Conservation (phyloP, 2,888 invertebrate genomes). For the Eupithecia pulchellata region DNA sequence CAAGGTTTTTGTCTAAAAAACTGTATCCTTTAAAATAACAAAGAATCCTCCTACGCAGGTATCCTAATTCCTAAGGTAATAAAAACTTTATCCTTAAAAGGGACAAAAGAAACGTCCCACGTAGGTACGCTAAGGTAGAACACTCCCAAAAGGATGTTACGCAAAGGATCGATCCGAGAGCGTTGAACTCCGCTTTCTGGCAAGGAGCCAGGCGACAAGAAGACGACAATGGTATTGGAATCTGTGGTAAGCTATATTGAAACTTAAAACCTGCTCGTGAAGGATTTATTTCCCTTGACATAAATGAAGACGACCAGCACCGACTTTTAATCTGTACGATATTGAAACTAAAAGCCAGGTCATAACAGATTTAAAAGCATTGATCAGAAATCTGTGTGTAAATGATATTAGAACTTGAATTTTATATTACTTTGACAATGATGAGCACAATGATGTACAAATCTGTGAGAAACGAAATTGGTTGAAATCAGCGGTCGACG, state of each 20-base stretch:
- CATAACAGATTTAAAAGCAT: neutral
- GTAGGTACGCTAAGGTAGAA: conserved; percentile 9
- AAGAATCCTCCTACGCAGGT: neutral
- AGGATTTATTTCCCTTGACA: neutral
- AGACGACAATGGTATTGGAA: neutral
- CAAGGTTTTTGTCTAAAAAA: neutral
- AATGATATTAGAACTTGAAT: neutral
- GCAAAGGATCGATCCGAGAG: conserved; percentile 32
- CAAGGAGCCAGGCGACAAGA: conserved; percentile 13
- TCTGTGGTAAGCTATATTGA: neutral
- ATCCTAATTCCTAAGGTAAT: neutral
- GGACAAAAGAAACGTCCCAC: neutral
- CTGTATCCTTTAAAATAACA: neutral
- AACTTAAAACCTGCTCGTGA: neutral
- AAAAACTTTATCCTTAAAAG: neutral
- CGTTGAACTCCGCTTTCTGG: conserved; percentile 29
- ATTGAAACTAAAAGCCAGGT: neutral
- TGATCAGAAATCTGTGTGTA: neutral
- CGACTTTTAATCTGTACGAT: neutral
- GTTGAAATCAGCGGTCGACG: neutral
- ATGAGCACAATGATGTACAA: neutral
- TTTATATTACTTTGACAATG: neutral
- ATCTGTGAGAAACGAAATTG: neutral
- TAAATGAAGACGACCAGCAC: neutral
- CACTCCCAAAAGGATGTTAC: conserved; percentile 25